Evolutionary conservation across 2,797 vertebrate genomes (phyloP), one percentile per base, ranked within the genome.

Genomic region (Smutsia gigantea): DNA sequence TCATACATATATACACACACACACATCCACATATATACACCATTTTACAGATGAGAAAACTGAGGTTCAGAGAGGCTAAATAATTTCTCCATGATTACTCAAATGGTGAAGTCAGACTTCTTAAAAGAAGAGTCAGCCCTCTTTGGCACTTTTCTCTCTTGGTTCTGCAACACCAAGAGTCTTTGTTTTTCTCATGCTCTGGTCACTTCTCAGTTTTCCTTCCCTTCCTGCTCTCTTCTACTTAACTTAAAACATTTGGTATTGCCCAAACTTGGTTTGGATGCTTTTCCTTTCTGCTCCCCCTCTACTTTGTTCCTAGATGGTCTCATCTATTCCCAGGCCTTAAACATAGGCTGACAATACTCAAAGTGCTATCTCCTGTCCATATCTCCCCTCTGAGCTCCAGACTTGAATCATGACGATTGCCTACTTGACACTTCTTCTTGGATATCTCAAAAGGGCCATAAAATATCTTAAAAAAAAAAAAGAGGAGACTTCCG

Each of bases 41-140:
- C 39, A 74, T 61, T 55, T 88, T 81, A 75, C 37, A 85, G 37
- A 17, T 92, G 78, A 85, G 42, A 81, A 95, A 89, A 75, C n/a
- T n/a, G n/a, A n/a, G n/a, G n/a, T n/a, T n/a, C n/a, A n/a, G n/a
- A n/a, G n/a, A n/a, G n/a, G n/a, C 79, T 29, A 53, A 87, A 88
- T 68, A 84, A 68, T 29, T 46, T 79, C 49, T 78, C 21, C n/a
- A 79, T 59, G 19, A 57, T 74, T 25, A 61, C 34, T 88, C 10
- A 61, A 64, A 93, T 19, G 53, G 39, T 39, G 5, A 88, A 88
- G 23, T 85, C 39, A 79, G 74, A 71, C n/a, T 92, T 89, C n/a
- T 69, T 39, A 90, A 57, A 51, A 77, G 71, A 59, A n/a, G 17
- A 61, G 5, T n/a, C 5, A 29, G 42, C n/a, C 21, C 90, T 69